Conservation (phyloP, 2,797 vertebrate genomes). For the Orientallactaga sibirica region DNA sequence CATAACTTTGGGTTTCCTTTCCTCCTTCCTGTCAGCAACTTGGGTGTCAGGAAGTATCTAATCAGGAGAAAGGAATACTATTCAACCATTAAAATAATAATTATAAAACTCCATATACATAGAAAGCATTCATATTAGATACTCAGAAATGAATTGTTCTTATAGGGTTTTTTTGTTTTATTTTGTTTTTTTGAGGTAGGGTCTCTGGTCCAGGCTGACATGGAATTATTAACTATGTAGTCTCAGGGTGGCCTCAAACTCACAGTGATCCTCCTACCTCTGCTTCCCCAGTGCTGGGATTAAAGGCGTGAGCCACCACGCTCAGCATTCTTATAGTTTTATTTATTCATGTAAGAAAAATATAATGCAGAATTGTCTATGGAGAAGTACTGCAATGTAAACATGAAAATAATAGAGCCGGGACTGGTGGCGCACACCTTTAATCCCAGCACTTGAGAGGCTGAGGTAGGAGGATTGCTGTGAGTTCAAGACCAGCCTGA, state of each 20-base stretch:
- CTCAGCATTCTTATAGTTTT: not conserved
- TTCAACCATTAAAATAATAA: not conserved
- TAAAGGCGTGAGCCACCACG: too few relatives aligned
- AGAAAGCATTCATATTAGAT: not conserved
- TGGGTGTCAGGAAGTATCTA: not conserved
- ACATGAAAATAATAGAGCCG: not conserved
- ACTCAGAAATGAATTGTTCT: not conserved
- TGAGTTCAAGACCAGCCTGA: too few relatives aligned
- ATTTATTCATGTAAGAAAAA: slow-evolving; percentile 23
- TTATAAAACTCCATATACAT: not conserved
- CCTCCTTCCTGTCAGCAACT: not conserved
- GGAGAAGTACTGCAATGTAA: slow-evolving; percentile 27
- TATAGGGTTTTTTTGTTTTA: not conserved
- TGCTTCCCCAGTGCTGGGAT: too few relatives aligned
- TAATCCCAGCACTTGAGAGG: too few relatives aligned
- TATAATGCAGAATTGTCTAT: not conserved
- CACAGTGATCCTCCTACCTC: too few relatives aligned
- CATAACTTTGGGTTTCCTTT: not conserved
- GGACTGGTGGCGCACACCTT: too few relatives aligned
- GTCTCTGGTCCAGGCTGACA: too few relatives aligned
- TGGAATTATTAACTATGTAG: too few relatives aligned
- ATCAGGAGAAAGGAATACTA: slow-evolving; percentile 31
- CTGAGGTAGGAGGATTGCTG: too few relatives aligned
- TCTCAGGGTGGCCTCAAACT: too few relatives aligned
- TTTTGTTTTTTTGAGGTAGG: too few relatives aligned